Base-by-base conservation (phyloP, 2,888 invertebrate species). In the Xylota segnis region DNA sequence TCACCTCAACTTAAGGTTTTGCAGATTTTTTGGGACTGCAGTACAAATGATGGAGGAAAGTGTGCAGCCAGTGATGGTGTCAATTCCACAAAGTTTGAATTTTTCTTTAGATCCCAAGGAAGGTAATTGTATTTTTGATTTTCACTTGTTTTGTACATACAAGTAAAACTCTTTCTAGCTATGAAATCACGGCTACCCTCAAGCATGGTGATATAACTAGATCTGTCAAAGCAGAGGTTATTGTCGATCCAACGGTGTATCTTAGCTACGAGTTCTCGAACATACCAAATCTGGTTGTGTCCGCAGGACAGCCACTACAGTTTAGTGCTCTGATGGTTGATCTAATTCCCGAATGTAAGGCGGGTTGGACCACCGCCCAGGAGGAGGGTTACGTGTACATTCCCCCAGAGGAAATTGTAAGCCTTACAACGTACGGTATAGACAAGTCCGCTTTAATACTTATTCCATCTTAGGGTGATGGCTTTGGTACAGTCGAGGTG, bases 351-450 rank as follows among this genome's bases (percentile, higher is more conserved):
- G 74, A 61, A 9, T 87, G 87, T 27, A 81, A 79, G 14, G 87
- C 83, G 47, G 87, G 87, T n/a, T 87, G 87, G 87, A 72, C 87
- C n/a, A 66, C 66, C 12, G 87, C 87, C 0, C 87, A 87, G 58
- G 87, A 87, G 47, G 87, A 83, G 10, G 87, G 84, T 5, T 87
- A 63, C 45, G 12, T 72, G 1, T 87, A 81, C 54, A 81, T 87
- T 29, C 71, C 45, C 0, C 43, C 78, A n/a, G 87, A 87, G 7
- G 87, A 87, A 66, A 81, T 87, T 40, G 87, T 87, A 79, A 18
- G 37, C 10, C 9, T 10, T 7, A 29, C 4, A 16, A 4, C 0
- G 18, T 3, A 59, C 10, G 12, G 40, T 29, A 9, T 37, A 45
- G 0, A 14, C 23, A 7, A 27, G 12, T 1, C 14, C 23, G 10